Evolutionary conservation across 2,888 invertebrate genomes (phyloP).

Genomic region (Hanleya hanleyi): DNA sequence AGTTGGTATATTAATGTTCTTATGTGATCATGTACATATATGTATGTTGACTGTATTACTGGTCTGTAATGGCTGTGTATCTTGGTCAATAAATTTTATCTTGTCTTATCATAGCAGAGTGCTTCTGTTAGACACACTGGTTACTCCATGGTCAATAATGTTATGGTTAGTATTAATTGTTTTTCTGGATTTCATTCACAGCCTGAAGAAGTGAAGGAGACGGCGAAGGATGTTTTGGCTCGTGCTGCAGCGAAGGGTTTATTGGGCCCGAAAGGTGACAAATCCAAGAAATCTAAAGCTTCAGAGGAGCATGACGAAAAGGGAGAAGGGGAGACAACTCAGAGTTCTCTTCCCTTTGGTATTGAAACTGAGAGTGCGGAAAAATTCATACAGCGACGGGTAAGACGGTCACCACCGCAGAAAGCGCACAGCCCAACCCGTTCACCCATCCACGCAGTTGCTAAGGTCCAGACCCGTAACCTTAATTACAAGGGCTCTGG

Average conservation of each 20-base stretch:
- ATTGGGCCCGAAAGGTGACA: constrained; percentile 43
- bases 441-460: not conserved
- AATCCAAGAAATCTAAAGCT: constrained; percentile 31
- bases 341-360: not conserved
- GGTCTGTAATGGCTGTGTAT: no score
- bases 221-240: constrained; percentile 63
- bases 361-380: not conserved
- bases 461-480: not conserved
- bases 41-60: no score
- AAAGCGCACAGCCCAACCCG: not conserved
- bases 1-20: no score
- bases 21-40: no score
- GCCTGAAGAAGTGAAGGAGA: constrained; percentile 54
- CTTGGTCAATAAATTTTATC: no score
- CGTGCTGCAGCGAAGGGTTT: constrained; percentile 59
- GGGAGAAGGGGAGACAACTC: constrained; percentile 25
- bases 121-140: no score
- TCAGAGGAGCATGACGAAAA: constrained; percentile 28
- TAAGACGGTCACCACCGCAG: not conserved
- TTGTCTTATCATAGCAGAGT: no score
- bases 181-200: no score
- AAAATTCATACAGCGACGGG: not conserved
- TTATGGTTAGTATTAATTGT: no score
- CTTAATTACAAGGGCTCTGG: not conserved
- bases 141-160: no score